Conservation (phyloP, 2,113 vertebrate species). For the Oenanthe melanoleuca region DNA sequence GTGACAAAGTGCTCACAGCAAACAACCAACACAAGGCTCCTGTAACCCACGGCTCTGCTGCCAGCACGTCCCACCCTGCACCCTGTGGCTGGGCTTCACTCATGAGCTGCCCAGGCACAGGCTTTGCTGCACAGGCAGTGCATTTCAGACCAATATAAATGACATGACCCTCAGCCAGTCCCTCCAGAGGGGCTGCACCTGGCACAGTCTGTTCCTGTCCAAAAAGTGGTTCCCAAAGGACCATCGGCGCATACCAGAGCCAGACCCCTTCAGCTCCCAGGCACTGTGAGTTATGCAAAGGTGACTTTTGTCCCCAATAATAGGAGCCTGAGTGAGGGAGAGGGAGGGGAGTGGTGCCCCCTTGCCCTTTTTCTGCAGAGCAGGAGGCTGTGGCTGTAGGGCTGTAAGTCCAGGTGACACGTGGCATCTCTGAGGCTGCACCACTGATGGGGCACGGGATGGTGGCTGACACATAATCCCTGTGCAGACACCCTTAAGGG, state of each 20-base stretch:
- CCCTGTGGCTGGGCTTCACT: not conserved
- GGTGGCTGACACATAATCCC: not conserved
- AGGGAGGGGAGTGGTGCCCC: not conserved
- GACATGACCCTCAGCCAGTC: not conserved
- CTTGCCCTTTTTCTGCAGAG: not conserved
- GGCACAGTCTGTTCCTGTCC: not conserved
- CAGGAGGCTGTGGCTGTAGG: not conserved
- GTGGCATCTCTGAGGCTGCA: not conserved
- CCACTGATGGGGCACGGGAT: rapidly evolving
- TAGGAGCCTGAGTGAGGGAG: not conserved
- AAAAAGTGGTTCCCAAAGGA: not conserved
- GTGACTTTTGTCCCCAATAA: not conserved
- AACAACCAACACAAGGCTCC: not conserved
- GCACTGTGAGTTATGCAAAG: not conserved
- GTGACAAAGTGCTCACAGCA: not conserved
- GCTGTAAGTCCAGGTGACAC: not conserved
- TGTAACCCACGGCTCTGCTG: rapidly evolving
- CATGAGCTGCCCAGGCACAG: rapidly evolving
- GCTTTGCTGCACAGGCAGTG: not conserved
- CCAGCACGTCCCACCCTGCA: rapidly evolving
- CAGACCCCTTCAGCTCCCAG: not conserved
- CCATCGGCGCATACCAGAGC: rapidly evolving
- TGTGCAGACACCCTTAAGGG: not conserved
- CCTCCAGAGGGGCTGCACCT: not conserved
- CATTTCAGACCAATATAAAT: not conserved